Conservation (phyloP, 2,888 invertebrate species). For the Balanococcus diminutus region DNA sequence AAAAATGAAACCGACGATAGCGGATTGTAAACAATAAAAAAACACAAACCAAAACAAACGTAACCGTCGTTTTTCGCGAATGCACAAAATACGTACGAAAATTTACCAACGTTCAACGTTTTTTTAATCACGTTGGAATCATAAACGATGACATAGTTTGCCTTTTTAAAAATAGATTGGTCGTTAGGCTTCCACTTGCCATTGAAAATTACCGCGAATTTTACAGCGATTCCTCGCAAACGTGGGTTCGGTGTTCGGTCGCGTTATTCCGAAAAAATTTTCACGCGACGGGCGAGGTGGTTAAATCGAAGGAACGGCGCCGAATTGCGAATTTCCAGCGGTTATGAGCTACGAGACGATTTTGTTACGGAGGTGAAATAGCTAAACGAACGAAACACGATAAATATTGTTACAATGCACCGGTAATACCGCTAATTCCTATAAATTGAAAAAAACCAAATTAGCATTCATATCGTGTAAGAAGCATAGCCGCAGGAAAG, state of each 20-base stretch:
- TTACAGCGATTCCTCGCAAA: background rate
- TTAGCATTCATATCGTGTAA: slow-evolving; percentile 20
- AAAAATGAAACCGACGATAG: slow-evolving; percentile 1
- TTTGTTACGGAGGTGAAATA: background rate
- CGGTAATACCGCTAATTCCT: slow-evolving; percentile 9
- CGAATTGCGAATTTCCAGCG: background rate
- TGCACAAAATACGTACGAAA: background rate
- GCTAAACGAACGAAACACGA: background rate
- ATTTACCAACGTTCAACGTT: slow-evolving; percentile 12
- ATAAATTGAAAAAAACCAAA: background rate
- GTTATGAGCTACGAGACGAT: too few relatives aligned
- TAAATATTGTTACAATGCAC: background rate
- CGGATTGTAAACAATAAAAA: slow-evolving; percentile 20
- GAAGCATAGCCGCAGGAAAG: slow-evolving; percentile 9
- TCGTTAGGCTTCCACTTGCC: background rate
- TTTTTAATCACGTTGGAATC: slow-evolving; percentile 14
- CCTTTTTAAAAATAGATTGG: slow-evolving; percentile 19
- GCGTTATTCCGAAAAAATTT: background rate
- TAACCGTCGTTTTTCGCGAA: background rate
- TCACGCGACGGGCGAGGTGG: background rate
- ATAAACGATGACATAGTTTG: slow-evolving; percentile 41
- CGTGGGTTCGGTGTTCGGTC: background rate
- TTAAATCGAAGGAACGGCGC: background rate
- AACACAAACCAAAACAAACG: slow-evolving; percentile 7
- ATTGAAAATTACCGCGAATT: slow-evolving; percentile 34